phyloP scores from a whole-genome alignment of 1,140 invertebrate species.

The Apocrypta bakeri region DNA sequence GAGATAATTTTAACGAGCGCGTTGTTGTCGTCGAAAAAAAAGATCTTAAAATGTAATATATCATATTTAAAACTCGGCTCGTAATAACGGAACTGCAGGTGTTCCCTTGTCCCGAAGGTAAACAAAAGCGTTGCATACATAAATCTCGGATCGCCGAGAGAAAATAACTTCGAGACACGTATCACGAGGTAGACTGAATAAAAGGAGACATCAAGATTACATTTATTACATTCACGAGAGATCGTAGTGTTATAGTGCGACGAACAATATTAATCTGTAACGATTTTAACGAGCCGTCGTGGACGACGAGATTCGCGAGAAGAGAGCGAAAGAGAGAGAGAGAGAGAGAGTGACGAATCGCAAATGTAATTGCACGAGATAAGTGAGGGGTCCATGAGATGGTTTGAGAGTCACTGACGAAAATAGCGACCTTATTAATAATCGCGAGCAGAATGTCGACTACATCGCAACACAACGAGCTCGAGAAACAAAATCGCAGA shows the following conservation, averaged over 20 bases:
- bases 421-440: conserved; percentile 48
- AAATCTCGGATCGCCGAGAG: background rate
- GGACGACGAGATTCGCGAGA: background rate
- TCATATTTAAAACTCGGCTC: background rate
- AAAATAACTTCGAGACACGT: background rate
- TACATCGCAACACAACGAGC: background rate
- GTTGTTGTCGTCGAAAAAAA: no score
- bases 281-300: conserved; percentile 40
- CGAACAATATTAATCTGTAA: conserved; percentile 41
- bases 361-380: conserved; percentile 46
- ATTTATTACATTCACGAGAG: background rate
- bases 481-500: conserved; percentile 19
- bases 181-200: no score
- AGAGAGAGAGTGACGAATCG: conserved; percentile 34
- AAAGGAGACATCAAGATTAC: background rate
- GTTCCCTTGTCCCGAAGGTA: background rate
- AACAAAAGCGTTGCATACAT: background rate
- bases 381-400: conserved; percentile 20
- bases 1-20: no score
- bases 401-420: conserved; percentile 42
- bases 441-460: conserved; percentile 36
- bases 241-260: no score
- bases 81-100: background rate
- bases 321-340: no score
- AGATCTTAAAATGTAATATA: background rate